These are phyloP conservation scores for Sylvia atricapilla DNA, from an alignment of 2,113 vertebrate genomes.

Conservation along the genomic window DNA sequence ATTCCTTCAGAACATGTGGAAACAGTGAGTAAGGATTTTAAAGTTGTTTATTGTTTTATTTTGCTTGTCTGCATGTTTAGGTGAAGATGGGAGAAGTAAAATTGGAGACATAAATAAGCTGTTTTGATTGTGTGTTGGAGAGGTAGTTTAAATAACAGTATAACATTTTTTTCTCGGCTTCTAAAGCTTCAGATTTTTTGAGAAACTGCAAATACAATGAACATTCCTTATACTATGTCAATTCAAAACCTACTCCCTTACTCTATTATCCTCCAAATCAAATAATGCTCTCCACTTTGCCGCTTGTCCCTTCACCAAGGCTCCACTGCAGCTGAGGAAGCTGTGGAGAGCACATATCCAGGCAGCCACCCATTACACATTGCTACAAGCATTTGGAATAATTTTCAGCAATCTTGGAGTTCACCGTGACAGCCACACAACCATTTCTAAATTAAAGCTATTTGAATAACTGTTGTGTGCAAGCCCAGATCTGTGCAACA, in stretches of 20 bases:
- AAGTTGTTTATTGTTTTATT: neutral
- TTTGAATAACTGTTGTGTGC: neutral
- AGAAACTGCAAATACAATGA: neutral
- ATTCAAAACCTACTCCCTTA: neutral
- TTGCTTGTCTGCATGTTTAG: neutral
- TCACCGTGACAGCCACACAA: neutral
- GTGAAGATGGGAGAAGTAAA: neutral
- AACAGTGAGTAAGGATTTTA: neutral
- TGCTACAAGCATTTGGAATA: neutral
- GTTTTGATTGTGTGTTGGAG: neutral
- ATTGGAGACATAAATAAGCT: neutral
- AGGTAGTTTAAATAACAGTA: neutral
- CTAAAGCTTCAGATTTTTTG: neutral
- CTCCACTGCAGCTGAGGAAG: neutral
- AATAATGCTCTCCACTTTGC: neutral
- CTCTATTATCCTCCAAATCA: neutral
- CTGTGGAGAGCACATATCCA: neutral
- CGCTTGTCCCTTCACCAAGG: neutral
- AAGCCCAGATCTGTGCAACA: neutral
- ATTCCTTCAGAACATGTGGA: neutral
- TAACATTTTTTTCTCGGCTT: neutral
- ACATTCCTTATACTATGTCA: neutral
- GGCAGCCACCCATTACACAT: neutral
- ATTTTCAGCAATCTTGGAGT: neutral
- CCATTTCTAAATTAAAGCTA: neutral